phyloP scores from a whole-genome alignment of 2,888 invertebrate species.

The Ephialtes manifestator region DNA sequence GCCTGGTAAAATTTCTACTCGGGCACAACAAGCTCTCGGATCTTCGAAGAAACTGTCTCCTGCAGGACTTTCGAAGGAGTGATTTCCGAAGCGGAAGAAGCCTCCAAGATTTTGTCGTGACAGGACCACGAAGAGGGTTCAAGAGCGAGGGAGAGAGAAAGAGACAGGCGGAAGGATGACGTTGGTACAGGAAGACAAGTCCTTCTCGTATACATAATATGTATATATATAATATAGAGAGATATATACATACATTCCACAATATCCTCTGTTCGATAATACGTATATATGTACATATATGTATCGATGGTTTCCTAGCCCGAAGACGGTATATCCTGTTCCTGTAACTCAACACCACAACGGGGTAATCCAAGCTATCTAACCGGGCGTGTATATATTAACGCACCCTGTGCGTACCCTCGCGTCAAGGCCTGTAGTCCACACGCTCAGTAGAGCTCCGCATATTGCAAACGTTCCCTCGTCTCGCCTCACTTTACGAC shows the following conservation, averaged over 20 bases:
- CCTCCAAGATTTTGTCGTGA: conserved; percentile 29
- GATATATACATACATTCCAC: not conserved
- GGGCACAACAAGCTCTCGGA: not conserved
- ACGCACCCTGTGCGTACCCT: conserved; percentile 21
- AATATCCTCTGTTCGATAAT: conserved; percentile 2
- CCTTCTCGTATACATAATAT: not conserved
- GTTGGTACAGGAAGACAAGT: not conserved
- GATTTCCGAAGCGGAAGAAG: conserved; percentile 58
- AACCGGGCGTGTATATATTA: conserved; percentile 36
- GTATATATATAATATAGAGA: not conserved
- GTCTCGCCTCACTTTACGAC: conserved; percentile 43
- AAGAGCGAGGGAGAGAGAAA: not conserved
- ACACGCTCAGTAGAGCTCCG: conserved; percentile 6
- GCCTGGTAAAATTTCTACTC: no score
- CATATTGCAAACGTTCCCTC: conserved; percentile 33
- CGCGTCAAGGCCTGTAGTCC: conserved; percentile 1
- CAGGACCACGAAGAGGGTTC: not conserved
- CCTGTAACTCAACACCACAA: conserved; percentile 80
- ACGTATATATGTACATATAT: conserved; percentile 7
- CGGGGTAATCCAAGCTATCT: conserved; percentile 76
- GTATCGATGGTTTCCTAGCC: conserved; percentile 5
- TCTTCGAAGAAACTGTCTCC: conserved; percentile 13
- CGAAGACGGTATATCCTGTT: conserved; percentile 72
- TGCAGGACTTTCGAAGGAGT: conserved; percentile 42
- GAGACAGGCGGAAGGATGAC: not conserved